Evolutionary conservation across 2,113 vertebrate species (phyloP).

Genomic region (Ameiurus melas): DNA sequence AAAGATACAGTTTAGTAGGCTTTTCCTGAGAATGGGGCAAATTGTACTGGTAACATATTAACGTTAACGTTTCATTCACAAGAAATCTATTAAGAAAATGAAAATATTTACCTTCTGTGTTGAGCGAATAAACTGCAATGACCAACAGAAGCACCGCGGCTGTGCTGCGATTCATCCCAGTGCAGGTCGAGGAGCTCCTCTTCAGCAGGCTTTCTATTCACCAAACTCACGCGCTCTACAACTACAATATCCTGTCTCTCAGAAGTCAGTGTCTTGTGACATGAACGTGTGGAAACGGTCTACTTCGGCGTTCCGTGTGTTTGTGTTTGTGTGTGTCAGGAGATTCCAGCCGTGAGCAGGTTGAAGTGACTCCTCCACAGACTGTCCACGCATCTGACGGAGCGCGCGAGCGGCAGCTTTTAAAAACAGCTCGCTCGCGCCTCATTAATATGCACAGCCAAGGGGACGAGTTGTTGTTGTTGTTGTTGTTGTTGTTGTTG

Average conservation of each 20-base stretch:
- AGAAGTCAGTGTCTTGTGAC: not conserved
- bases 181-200: conserved; percentile 49
- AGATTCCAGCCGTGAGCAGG: conserved; percentile 15
- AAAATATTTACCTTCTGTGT: conserved; percentile 82
- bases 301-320: not conserved
- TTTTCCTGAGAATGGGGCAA: not conserved
- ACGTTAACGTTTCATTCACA: not conserved
- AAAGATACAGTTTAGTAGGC: not conserved
- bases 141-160: conserved; percentile 82
- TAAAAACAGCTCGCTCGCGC: conserved; percentile 82
- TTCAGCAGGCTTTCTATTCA: not conserved
- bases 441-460: conserved; percentile 96
- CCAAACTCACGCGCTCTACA: conserved; percentile 17
- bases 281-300: not conserved
- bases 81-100: not conserved
- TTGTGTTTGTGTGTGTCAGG: not conserved
- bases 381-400: not conserved
- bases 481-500: not conserved
- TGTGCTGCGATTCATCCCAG: conserved; percentile 86
- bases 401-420: conserved; percentile 67
- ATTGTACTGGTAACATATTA: not conserved
- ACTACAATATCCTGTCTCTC: conserved; percentile 49
- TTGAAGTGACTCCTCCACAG: conserved; percentile 21
- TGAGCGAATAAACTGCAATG: conserved; percentile 80
- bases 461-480: conserved; percentile 76